These are phyloP conservation scores for Phyllostomus discolor DNA, from an alignment of 2,113 vertebrate species.

Conservation along the genomic window DNA sequence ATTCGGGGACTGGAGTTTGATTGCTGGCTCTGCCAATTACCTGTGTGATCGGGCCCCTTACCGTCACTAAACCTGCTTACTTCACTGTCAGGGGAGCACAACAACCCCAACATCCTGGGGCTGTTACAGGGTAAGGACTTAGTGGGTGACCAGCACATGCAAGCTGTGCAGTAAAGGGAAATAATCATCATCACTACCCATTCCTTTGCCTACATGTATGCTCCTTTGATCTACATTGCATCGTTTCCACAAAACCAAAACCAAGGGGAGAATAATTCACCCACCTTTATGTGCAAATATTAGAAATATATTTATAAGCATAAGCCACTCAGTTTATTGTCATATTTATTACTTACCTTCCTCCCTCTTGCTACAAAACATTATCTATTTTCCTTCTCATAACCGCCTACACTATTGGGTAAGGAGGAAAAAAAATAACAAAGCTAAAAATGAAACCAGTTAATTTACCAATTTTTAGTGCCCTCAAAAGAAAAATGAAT, in stretches of 20 bases:
- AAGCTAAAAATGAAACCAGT: not conserved
- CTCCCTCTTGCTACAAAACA: not conserved
- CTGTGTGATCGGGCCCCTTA: not conserved
- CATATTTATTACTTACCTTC: not conserved
- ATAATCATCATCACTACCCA: not conserved
- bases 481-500: not conserved
- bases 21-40: not conserved
- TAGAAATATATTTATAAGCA: not conserved
- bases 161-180: not conserved
- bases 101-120: not conserved
- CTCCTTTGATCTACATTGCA: not conserved
- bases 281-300: not conserved
- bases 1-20: not conserved
- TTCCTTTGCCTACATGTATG: not conserved
- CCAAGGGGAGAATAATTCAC: not conserved
- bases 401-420: not conserved
- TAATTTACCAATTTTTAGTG: not conserved
- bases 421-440: constrained; percentile 8
- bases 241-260: not conserved
- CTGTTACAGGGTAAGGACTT: not conserved
- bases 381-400: not conserved
- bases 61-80: not conserved
- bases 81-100: not conserved
- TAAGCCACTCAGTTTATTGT: not conserved
- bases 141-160: not conserved